phyloP scores from a whole-genome alignment of 23 tunicate species.

The Halocynthia aurantium region DNA sequence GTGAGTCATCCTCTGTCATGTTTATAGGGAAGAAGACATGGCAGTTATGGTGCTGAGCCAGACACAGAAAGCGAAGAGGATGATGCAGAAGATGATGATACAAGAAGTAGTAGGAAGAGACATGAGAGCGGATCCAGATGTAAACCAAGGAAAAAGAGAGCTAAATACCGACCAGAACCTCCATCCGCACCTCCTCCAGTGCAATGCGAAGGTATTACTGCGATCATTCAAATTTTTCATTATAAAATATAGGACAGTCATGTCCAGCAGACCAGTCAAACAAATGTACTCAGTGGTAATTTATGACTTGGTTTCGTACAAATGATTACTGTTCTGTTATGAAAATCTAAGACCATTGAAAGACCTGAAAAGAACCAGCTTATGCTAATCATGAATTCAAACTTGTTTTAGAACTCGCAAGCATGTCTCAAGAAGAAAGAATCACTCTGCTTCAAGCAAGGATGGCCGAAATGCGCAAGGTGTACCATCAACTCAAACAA shows the following conservation, averaged over 20 bases:
- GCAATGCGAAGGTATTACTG: slow-evolving; percentile 32
- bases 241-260: too few species aligned
- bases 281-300: too few species aligned
- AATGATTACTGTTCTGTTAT: too few species aligned
- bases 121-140: slow-evolving; percentile 9
- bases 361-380: too few species aligned
- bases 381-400: neutral
- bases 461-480: slow-evolving; percentile 61
- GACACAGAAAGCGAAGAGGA: slow-evolving; percentile 21
- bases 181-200: slow-evolving; percentile 81
- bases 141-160: slow-evolving; percentile 31
- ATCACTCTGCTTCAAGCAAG: slow-evolving; percentile 41
- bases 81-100: neutral
- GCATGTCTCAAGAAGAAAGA: slow-evolving; percentile 54
- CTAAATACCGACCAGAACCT: slow-evolving; percentile 61
- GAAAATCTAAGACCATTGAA: too few species aligned
- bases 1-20: neutral
- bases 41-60: neutral
- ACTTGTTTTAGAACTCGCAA: slow-evolving; percentile 36
- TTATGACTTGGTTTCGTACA: too few species aligned
- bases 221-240: too few species aligned
- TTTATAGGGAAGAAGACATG: neutral
- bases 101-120: neutral
- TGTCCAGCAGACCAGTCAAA: too few species aligned
- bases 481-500: slow-evolving; percentile 74